phyloP scores from a whole-genome alignment of 2,888 invertebrate species.

The Phymatocera aterrima region DNA sequence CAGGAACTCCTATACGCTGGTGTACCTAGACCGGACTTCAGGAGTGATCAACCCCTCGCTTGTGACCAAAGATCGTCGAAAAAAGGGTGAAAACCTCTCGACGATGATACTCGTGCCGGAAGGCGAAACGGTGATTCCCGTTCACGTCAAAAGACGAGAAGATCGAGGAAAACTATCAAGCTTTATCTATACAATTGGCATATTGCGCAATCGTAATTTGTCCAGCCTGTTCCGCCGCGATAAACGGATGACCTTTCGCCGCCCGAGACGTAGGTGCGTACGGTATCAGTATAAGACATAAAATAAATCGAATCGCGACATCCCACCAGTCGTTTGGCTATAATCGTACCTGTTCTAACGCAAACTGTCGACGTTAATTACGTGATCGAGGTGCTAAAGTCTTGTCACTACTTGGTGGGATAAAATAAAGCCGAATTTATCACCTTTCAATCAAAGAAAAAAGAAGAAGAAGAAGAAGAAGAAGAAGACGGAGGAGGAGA shows the following conservation, averaged over 20 bases:
- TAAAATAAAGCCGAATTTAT: background rate
- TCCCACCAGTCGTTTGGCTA: background rate
- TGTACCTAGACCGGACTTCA: no score
- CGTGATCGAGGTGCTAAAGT: background rate
- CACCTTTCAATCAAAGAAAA: background rate
- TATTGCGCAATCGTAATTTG: slow-evolving; percentile 26
- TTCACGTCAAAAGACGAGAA: background rate
- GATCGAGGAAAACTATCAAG: background rate
- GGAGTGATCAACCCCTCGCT: no score
- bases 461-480: background rate
- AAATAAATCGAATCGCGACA: slow-evolving; percentile 28
- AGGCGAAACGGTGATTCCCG: no score
- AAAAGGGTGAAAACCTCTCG: no score
- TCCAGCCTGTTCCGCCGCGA: slow-evolving; percentile 15
- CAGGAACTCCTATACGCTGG: no score
- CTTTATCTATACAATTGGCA: slow-evolving; percentile 10
- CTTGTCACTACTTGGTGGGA: background rate
- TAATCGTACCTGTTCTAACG: slow-evolving; percentile 20
- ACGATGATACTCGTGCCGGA: no score
- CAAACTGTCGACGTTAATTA: background rate
- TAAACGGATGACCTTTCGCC: slow-evolving; percentile 25
- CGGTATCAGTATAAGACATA: background rate
- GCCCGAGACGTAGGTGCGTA: background rate
- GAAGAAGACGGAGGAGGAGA: no score
- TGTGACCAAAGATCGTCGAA: no score